Conservation (phyloP, 2,888 invertebrate genomes). For the Campaea margaritaria region DNA sequence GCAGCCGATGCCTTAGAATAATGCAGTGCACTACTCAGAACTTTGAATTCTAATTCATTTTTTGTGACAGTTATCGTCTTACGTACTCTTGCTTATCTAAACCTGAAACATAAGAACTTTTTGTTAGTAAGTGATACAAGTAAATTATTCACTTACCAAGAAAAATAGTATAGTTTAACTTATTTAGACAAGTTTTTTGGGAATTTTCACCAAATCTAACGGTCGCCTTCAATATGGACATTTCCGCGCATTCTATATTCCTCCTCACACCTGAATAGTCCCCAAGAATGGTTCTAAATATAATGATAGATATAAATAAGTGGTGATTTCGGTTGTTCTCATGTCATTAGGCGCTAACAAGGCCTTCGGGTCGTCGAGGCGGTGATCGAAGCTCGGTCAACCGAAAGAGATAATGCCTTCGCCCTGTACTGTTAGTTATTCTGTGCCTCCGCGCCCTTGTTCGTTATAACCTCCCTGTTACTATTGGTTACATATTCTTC, state of each 20-base stretch:
- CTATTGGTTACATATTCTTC: slow-evolving; percentile 23
- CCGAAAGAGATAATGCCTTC: slow-evolving; percentile 76
- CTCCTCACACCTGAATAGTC: slow-evolving; percentile 46
- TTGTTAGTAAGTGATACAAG: no score
- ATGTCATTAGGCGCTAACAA: slow-evolving; percentile 79
- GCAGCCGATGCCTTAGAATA: no score
- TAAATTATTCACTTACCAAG: no score
- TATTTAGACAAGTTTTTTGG: no score
- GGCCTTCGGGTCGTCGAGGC: slow-evolving; percentile 75
- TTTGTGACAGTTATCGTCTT: no score
- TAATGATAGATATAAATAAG: slow-evolving; percentile 68
- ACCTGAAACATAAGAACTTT: no score
- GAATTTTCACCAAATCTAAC: no score
- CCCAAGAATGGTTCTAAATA: slow-evolving; percentile 50
- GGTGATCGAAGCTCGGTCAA: slow-evolving; percentile 81
- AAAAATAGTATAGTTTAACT: no score
- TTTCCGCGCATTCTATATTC: slow-evolving; percentile 22
- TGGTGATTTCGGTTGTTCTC: slow-evolving; percentile 68
- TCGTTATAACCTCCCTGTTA: slow-evolving; percentile 46
- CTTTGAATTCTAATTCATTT: no score
- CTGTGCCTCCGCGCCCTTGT: slow-evolving; percentile 41
- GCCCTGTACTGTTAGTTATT: slow-evolving; percentile 17
- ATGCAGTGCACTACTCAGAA: no score
- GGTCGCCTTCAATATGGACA: no score
- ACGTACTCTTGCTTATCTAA: no score